Evolutionary conservation across 2,113 vertebrate genomes (phyloP).

Genomic region (Muntiacus reevesi): DNA sequence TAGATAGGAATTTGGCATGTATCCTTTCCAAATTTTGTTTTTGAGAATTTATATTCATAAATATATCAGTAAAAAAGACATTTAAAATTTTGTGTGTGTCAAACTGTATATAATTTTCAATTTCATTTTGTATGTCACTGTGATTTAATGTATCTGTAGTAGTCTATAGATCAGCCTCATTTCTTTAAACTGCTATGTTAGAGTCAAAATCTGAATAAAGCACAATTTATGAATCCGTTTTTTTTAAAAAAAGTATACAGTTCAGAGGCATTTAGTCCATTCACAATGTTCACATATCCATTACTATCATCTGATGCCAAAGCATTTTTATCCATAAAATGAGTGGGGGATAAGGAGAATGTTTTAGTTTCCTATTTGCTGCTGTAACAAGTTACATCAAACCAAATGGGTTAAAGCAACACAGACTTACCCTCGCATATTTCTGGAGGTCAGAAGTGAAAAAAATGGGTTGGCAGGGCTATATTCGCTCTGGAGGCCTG

Average conservation of each 20-base stretch:
- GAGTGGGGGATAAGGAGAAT: neutral
- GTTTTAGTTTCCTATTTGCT: slow-evolving; percentile 2
- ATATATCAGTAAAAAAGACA: neutral
- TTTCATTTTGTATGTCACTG: neutral
- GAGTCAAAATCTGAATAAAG: neutral
- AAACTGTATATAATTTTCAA: neutral
- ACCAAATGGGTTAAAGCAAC: neutral
- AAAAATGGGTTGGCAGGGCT: neutral
- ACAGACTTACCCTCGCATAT: neutral
- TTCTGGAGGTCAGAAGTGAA: neutral
- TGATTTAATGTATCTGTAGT: neutral
- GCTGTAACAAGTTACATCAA: neutral
- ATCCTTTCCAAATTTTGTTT: neutral
- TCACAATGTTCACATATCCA: neutral
- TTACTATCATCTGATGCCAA: neutral
- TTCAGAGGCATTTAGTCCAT: neutral
- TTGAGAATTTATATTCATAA: neutral
- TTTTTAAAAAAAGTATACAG: neutral
- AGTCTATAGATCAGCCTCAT: neutral
- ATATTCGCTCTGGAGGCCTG: neutral
- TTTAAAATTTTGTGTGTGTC: neutral
- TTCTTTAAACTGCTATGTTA: neutral
- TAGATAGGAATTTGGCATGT: neutral
- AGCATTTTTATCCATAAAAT: neutral
- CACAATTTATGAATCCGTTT: neutral